A percentile compares a stretch with the other conserved stretches of the same genome.
These are phyloP conservation scores for Brachionichthys hirsutus DNA, from an alignment of 2,113 vertebrate genomes.

Conservation along the genomic window DNA sequence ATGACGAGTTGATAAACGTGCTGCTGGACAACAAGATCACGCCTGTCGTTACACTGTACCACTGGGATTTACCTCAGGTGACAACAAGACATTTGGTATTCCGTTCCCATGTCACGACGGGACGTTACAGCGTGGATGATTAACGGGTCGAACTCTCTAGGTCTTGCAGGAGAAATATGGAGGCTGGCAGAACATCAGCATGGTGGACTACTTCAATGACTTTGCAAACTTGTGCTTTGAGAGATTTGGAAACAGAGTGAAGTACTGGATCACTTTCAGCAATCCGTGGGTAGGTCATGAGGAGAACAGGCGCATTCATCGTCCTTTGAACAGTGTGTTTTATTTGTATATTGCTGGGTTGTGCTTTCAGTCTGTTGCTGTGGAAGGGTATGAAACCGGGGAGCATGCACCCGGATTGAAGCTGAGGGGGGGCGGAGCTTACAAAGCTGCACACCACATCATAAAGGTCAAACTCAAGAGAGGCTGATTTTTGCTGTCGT, in stretches of 20 bases:
- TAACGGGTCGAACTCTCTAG: conserved; percentile 40
- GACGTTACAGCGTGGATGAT: not conserved
- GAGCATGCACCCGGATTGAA: conserved; percentile 86
- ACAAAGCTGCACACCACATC: conserved; percentile 86
- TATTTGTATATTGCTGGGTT: not conserved
- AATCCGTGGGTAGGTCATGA: conserved; percentile 82
- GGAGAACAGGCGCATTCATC: not conserved
- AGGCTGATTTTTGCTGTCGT: not conserved
- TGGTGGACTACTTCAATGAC: conserved; percentile 83
- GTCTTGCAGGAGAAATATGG: conserved; percentile 83
- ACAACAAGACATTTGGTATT: too few species aligned
- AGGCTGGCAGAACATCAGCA: conserved; percentile 90
- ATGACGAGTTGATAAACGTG: conserved; percentile 82
- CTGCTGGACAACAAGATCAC: conserved; percentile 87
- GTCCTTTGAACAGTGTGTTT: not conserved
- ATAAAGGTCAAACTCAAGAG: conserved; percentile 79
- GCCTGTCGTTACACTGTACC: conserved; percentile 86
- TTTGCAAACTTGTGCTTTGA: conserved; percentile 90
- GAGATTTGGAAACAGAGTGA: conserved; percentile 86
- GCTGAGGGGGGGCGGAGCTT: conserved; percentile 80
- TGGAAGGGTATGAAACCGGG: conserved; percentile 87
- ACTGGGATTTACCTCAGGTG: conserved; percentile 94
- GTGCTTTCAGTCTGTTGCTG: conserved; percentile 81
- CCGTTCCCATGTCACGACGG: not conserved
- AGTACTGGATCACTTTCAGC: conserved; percentile 90